Evolutionary conservation across 1,140 invertebrate genomes (phyloP).

Genomic region (Medauroidea extradentata): DNA sequence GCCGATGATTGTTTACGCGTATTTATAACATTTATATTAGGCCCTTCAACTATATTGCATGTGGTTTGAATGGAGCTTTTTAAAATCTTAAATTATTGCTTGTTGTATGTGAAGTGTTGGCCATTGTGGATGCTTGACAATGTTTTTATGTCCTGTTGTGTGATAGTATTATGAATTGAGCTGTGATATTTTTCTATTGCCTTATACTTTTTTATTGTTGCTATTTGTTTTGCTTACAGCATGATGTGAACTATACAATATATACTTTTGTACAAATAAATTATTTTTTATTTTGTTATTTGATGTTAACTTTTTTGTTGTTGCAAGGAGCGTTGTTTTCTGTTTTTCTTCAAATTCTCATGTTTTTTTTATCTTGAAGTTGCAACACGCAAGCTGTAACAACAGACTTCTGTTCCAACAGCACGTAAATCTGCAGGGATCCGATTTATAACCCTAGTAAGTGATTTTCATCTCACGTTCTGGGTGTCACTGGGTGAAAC

Average conservation of each 20-base stretch:
- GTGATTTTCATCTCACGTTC: conserved; percentile 43
- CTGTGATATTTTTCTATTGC: too few relatives aligned
- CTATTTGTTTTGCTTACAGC: conserved; percentile 18
- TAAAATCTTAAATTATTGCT: conserved; percentile 24
- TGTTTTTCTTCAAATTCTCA: conserved; percentile 48
- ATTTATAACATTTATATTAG: too few relatives aligned
- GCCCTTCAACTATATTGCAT: too few relatives aligned
- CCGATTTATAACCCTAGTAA: conserved; percentile 46
- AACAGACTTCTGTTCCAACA: conserved; percentile 50
- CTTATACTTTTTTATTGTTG: too few relatives aligned
- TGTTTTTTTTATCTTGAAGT: conserved; percentile 49
- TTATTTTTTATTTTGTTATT: conserved; percentile 7
- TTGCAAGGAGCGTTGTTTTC: conserved; percentile 7
- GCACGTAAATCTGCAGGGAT: conserved; percentile 49
- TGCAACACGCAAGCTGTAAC: conserved; percentile 50
- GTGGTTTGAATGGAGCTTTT: neutral
- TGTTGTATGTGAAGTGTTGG: conserved; percentile 21
- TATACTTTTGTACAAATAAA: neutral
- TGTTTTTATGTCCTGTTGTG: too few relatives aligned
- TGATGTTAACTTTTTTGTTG: conserved; percentile 4
- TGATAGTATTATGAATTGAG: too few relatives aligned
- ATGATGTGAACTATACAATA: conserved; percentile 19
- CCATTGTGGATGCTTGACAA: too few relatives aligned
- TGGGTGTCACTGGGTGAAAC: too few relatives aligned
- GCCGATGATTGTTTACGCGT: too few relatives aligned